Percentiles rank a stretch among this genome's conserved stretches.
Conservation (phyloP, 2,113 vertebrate genomes). For the Pionites leucogaster region DNA sequence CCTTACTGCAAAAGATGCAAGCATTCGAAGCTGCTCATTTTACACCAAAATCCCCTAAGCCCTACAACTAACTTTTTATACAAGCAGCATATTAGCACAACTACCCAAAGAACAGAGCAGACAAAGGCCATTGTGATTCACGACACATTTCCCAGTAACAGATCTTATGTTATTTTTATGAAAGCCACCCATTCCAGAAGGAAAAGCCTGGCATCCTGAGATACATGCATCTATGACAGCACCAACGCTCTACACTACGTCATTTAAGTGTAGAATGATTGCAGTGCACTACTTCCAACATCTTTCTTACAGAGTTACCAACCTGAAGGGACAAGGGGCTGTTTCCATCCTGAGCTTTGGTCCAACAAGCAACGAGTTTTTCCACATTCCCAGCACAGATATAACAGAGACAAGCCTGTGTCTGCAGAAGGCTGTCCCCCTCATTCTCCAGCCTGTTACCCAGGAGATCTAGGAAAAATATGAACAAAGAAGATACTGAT, state of each 20-base stretch:
- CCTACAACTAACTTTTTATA: neutral
- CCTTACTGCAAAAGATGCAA: neutral
- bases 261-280: neutral
- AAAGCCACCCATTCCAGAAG: neutral
- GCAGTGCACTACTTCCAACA: neutral
- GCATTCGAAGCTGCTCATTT: neutral
- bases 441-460: slow-evolving; percentile 87
- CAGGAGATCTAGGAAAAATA: slow-evolving; percentile 80
- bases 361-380: slow-evolving; percentile 92
- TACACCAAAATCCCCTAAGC: neutral
- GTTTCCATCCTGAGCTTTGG: slow-evolving; percentile 82
- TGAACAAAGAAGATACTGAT: neutral
- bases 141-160: neutral
- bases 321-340: slow-evolving; percentile 92
- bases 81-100: fast-evolving
- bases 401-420: slow-evolving; percentile 93
- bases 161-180: neutral
- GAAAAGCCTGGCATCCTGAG: neutral
- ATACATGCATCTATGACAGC: neutral
- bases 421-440: slow-evolving; percentile 79
- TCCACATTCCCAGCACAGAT: slow-evolving; percentile 96
- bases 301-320: neutral
- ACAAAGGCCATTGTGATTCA: neutral
- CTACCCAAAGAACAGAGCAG: neutral
- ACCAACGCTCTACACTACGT: neutral